Base-by-base conservation (phyloP, 2,888 invertebrate species). In the Ellobium chinense region DNA sequence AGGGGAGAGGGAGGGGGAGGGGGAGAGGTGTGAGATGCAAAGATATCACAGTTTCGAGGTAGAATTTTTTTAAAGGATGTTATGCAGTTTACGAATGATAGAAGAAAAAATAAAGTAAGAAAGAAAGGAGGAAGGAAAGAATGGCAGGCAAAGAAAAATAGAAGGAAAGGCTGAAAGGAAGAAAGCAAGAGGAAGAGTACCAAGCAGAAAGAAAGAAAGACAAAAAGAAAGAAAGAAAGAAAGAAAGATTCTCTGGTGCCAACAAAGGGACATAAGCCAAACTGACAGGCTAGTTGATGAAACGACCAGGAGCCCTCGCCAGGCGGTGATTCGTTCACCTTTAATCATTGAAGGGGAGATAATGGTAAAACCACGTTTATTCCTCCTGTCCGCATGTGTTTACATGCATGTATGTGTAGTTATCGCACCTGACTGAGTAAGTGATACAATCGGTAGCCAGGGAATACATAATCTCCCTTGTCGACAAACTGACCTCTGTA, bases 311-410 rank as follows among this genome's bases (percentile, higher is more conserved):
- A 60, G n/a, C 60, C n/a, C 60, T n/a, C 60, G 60, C 60, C 60
- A 60, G 60, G 60, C 21, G 60, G 60, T 24, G 60, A 60, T n/a
- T 60, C 60, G 60, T 24, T 60, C 60, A 60, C n/a, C 60, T 24
- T 60, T 60, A 60, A 60, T 60, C 60, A 60, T 60, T 60, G 27
- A n/a, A 60, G 9, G 60, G 60, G 60, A 60, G 27, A 60, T 60
- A 60, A 60, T 60, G 27, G 5, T 7, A 60, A 60, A 9, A n/a
- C 60, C 60, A 60, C 14, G n/a, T n/a, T 60, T 60, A 60, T 60
- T n/a, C n/a, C 60, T n/a, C 27, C 7, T 21, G n/a, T n/a, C 27
- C n/a, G 60, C 60, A 60, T n/a, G 27, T 60, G 60, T 60, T 60
- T 60, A 24, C 21, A 24, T 60, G 60, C n/a, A 60, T 60, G 60